Evolutionary conservation across 1,140 invertebrate species (phyloP).

Genomic region (Colletes gigas): DNA sequence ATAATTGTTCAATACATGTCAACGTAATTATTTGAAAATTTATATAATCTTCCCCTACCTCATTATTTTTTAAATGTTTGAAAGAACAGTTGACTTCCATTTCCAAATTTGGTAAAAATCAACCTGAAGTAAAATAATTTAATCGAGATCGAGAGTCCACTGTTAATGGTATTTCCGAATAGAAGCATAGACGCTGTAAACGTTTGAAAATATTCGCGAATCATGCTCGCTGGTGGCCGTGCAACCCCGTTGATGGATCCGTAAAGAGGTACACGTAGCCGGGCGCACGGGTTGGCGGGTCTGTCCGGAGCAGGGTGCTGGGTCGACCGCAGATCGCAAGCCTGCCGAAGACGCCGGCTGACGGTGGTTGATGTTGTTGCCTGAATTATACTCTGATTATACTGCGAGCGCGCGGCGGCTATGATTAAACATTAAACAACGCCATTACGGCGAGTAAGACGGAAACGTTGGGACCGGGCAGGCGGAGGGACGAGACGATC

Average conservation of each 20-base stretch:
- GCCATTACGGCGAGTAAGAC: constrained; percentile 72
- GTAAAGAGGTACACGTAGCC: constrained; percentile 78
- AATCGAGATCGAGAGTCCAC: too few species aligned
- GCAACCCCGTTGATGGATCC: not conserved
- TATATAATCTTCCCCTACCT: too few species aligned
- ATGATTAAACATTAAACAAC: constrained; percentile 82
- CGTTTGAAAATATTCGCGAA: too few species aligned
- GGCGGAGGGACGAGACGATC: constrained; percentile 13
- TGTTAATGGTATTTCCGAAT: too few species aligned
- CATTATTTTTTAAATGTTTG: too few species aligned
- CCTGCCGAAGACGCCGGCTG: constrained; percentile 42
- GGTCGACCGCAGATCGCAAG: constrained; percentile 67
- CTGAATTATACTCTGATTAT: constrained; percentile 81
- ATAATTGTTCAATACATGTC: too few species aligned
- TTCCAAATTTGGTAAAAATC: too few species aligned
- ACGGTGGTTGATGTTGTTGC: constrained; percentile 76
- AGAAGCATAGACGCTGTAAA: too few species aligned
- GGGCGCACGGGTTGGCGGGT: constrained; percentile 39
- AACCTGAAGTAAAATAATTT: too few species aligned
- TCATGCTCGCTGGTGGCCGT: too few species aligned
- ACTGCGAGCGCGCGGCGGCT: constrained; percentile 73
- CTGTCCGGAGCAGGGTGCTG: constrained; percentile 15
- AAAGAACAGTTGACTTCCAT: too few species aligned
- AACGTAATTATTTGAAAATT: too few species aligned
- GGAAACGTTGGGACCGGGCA: constrained; percentile 38